Conservation (phyloP, 1,140 invertebrate species). For the Aphis gossypii region DNA sequence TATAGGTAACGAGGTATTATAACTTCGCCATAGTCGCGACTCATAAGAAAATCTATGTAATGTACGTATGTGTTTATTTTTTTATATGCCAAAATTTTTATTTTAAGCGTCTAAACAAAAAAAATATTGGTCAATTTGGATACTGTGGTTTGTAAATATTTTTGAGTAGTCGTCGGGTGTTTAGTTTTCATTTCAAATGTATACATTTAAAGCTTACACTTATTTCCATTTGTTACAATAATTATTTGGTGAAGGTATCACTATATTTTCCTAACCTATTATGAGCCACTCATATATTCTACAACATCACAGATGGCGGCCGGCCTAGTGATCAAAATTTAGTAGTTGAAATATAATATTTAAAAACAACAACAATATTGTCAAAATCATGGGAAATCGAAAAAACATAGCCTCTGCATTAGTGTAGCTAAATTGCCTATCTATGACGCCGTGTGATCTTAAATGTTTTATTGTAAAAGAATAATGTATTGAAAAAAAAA, state of each 20-base stretch:
- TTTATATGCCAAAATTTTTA: not conserved
- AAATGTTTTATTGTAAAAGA: not conserved
- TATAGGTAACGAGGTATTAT: not conserved
- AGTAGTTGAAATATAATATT: not conserved
- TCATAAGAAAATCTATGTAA: not conserved
- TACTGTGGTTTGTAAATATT: not conserved
- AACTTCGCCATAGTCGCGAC: not conserved
- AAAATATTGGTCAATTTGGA: not conserved
- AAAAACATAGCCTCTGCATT: not conserved
- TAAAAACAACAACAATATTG: not conserved
- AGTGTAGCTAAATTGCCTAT: constrained; percentile 8
- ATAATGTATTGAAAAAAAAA: not conserved
- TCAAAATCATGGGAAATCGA: not conserved
- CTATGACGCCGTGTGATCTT: not conserved
- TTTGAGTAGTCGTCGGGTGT: not conserved
- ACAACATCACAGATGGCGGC: not conserved
- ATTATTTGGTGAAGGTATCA: no score
- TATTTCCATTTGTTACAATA: no score
- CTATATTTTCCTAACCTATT: not conserved
- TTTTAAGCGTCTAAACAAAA: not conserved
- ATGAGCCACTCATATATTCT: not conserved
- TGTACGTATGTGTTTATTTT: not conserved
- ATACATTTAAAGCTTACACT: not conserved
- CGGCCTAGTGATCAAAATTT: not conserved
- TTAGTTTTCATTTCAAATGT: not conserved